These are phyloP conservation scores for Propithecus deckenii DNA, from an alignment of 2,797 vertebrate genomes.

Conservation along the genomic window DNA sequence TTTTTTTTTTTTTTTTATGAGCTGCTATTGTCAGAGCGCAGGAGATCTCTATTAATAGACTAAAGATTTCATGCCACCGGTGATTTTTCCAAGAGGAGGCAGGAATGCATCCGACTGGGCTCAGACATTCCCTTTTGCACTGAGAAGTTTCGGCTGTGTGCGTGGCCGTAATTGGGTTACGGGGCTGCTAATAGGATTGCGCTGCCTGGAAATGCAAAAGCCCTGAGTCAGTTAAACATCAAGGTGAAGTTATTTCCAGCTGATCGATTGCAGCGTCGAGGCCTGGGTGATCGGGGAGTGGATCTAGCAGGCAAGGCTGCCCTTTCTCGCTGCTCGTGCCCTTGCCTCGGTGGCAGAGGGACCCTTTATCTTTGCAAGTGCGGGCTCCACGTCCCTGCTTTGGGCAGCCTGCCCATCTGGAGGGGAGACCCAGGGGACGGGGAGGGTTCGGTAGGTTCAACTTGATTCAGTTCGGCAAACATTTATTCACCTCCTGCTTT, in stretches of 20 bases:
- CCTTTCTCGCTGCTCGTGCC: accelerated
- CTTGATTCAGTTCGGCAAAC: neutral
- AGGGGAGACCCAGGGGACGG: neutral
- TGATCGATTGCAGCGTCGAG: neutral
- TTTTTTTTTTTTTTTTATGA: neutral
- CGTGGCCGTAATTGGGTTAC: neutral
- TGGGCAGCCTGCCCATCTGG: neutral
- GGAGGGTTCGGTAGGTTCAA: neutral
- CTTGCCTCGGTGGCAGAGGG: neutral
- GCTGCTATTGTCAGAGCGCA: conserved; percentile 25
- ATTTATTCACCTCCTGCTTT: neutral
- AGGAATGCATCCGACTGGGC: neutral
- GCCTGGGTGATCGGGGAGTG: neutral
- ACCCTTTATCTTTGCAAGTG: neutral
- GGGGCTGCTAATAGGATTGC: conserved; percentile 23
- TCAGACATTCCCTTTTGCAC: neutral
- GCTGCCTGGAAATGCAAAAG: conserved; percentile 16
- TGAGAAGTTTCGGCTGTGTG: neutral
- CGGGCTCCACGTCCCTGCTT: neutral
- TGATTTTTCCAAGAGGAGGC: conserved; percentile 39
- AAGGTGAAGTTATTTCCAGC: conserved; percentile 52
- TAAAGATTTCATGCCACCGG: conserved; percentile 10
- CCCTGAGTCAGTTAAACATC: conserved; percentile 38
- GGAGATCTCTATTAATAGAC: conserved; percentile 72
- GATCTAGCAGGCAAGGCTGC: too few species aligned